Base-by-base conservation (phyloP, 2,888 invertebrate species). In the Leptopterna dolabrata region DNA sequence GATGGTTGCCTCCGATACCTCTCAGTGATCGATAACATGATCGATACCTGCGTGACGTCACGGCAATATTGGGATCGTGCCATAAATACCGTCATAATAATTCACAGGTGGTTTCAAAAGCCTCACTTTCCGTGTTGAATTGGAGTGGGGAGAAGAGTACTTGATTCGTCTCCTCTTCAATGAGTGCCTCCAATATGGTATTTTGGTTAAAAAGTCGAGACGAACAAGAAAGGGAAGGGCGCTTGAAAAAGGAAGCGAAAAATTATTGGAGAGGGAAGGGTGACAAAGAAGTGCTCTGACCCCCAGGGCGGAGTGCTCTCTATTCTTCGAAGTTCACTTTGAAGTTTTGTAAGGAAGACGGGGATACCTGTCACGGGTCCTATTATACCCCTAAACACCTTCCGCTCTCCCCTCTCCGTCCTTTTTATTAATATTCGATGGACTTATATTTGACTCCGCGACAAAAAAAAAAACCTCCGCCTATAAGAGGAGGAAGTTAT, bases 211-310 rank as follows among this genome's bases (percentile, higher is more conserved):
- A 51, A 51, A 51, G n/a, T 16, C 16, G n/a, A 51, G n/a, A n/a
- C 14, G 41, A 76, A 19, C 81, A 55, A 81, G 27, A 27, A 63
- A 36, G 82, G 11, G 41, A 55, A 82, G 19, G 51, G 29, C 55
- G 45, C 55, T 24, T 45, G 13, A 78, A 78, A 27, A 45, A n/a
- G 29, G 27, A 43, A 43, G 36, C 30, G 36, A 30, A 36, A 41
- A 41, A 43, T 7, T 29, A 90, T 36, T 90, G 90, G 90, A 89
- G 91, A 90, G 90, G 91, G 90, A 90, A 90, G 91, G 90, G 90
- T 51, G 47, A 47, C 81, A 51, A 81, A 81, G 81, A 81, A 51
- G 51, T 29, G 27, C 55, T 45, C 81, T 81, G 55, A 51, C 81
- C 81, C 55, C 55, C 24, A 7, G 3, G 13, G 36, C 63, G 71